Evolutionary conservation across 2,113 vertebrate genomes (phyloP), one percentile per base, ranked within the genome.

Genomic region (Etia nguti): DNA sequence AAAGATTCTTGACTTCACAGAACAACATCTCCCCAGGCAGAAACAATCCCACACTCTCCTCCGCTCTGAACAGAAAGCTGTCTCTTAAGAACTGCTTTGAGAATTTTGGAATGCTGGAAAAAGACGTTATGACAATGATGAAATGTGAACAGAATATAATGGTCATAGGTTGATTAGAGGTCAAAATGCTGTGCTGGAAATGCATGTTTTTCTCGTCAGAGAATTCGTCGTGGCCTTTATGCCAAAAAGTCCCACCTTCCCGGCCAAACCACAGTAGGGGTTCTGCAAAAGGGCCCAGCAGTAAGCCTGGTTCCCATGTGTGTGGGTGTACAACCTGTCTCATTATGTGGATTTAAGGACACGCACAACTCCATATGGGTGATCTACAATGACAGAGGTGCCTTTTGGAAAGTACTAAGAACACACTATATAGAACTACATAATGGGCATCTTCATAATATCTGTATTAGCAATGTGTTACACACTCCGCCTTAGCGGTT

Each of bases 41-140:
- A 86, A 91, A 60, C 86, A 88, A 91, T 92, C 95, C 93, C 92
- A 95, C 94, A 91, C 90, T 92, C 88, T 87, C 82, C 48, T 81
- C 75, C 5, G 43, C 82, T 90, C 88, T 80, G 50, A 91, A 92
- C 68, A 87, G 54, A 91, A 90, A 89, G 80, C 86, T 65, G 80
- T 84, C 22, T 92, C 65, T 85, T 79, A 84, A 91, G 29, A 84
- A 90, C 54, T 86, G 81, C 86, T 89, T 84, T 56, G 92, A 94
- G 93, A 93, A 88, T 93, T 93, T 86, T 83, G 92, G 92, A 95
- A 95, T 93, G 89, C 82, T 84, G 48, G 85, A 87, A 82, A 80
- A 83, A 87, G 88, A 89, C 26, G 77, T 88, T 31, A 83, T 60
- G 84, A 86, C 79, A 92, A 83, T 91, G 86, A 83, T 89, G 60